Base-by-base conservation (phyloP, 2,888 invertebrate genomes). In the Aporophyla lueneburgensis region DNA sequence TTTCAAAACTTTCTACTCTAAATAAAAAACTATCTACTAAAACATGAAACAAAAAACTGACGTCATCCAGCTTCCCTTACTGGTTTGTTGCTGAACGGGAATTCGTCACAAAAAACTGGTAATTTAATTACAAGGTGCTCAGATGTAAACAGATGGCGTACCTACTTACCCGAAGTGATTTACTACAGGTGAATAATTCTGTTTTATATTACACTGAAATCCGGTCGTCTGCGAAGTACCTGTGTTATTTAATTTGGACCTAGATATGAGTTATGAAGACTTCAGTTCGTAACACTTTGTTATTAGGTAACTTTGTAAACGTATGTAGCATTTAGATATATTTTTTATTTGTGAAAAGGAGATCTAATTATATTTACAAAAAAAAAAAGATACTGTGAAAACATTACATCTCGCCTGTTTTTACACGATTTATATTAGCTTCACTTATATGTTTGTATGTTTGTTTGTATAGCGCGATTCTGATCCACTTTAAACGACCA, bases 121-220 rank as follows among this genome's bases (percentile, higher is more conserved):
- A 93, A 94, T 94, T 92, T 88, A 93, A 94, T 93, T 91, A 92
- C 88, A 86, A 89, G 91, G 89, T 91, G 81, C 88, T 88, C 84
- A 78, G 88, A 90, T 86, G 88, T 88, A 86, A 92, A 90, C 94
- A 94, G 92, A 93, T 94, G 94, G 93, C 83, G 78, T 78, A 73
- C 82, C 85, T 82, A 83, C 84, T 88, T 88, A 89, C 87, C 79
- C 81, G 88, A 87, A 86, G 90, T 93, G 94, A 96, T 96, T 95
- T 95, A 94, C 92, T 90, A 93, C 94, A 95, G 93, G 93, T 94
- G 93, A 94, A 92, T 93, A 93, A 93, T 92, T 92, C 88, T 90
- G 93, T 92, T 91, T 94, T 93, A 92, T 90, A 91, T 95, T 95
- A 94, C 94, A 87, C 87, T 89, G 89, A 93, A 94, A 93, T 94